A percentile compares a stretch with the other conserved stretches of the same genome.
Evolutionary conservation across 2,888 invertebrate genomes (phyloP).

Genomic region (Artemia sp.): DNA sequence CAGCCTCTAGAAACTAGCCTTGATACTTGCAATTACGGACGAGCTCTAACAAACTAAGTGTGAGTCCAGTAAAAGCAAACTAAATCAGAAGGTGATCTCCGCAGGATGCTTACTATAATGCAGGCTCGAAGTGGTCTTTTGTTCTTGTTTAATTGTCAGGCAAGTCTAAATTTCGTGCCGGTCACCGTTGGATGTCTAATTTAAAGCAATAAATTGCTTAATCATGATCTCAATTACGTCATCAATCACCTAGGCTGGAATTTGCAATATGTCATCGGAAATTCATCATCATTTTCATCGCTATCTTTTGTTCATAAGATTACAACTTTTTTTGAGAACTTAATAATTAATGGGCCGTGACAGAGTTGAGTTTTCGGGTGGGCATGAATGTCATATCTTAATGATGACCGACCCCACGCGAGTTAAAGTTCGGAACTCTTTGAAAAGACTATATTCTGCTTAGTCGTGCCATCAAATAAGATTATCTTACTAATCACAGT

Average conservation of each 20-base stretch:
- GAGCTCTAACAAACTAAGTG: too few species aligned
- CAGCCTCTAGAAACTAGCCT: too few species aligned
- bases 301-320: slow-evolving; percentile 15
- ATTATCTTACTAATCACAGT: too few species aligned
- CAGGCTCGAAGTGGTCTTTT: too few species aligned
- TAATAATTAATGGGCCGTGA: slow-evolving; percentile 6
- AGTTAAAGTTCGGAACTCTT: too few species aligned
- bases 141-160: slow-evolving; percentile 3
- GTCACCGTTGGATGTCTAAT: slow-evolving; percentile 9
- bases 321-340: background rate
- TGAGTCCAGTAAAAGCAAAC: too few species aligned
- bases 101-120: too few species aligned
- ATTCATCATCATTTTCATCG: slow-evolving; percentile 3
- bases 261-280: slow-evolving; percentile 6
- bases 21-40: too few species aligned
- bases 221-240: slow-evolving; percentile 9
- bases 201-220: background rate
- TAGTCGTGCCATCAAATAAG: too few species aligned
- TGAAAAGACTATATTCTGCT: too few species aligned
- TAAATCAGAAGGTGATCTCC: too few species aligned
- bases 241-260: slow-evolving; percentile 7
- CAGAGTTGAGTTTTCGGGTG: background rate
- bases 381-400: background rate
- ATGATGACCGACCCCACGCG: too few species aligned
- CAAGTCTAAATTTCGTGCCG: background rate